A percentile compares a stretch with the other conserved stretches of the same genome.
Conservation (phyloP, 2,888 invertebrate species). For the Dusona sp. region DNA sequence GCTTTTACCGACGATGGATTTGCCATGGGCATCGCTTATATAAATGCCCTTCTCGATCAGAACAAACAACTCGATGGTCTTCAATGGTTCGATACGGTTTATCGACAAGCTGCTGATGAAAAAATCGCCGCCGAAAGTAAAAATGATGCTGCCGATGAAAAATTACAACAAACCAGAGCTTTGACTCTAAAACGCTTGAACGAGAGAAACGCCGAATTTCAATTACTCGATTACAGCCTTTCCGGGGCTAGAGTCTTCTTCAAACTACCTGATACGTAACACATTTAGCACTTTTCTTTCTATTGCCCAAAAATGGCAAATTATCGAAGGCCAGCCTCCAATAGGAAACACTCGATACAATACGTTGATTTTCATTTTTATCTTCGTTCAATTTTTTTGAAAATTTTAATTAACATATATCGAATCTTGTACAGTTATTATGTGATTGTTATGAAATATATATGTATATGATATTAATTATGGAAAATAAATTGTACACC, state of each 20-base stretch:
- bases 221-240: conserved; percentile 95
- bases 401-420: background rate
- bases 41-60: conserved; percentile 95
- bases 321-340: background rate
- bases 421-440: conserved; percentile 54
- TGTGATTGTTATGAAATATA: conserved; percentile 39
- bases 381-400: conserved; percentile 25
- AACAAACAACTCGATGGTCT: conserved; percentile 93
- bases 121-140: conserved; percentile 86
- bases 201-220: conserved; percentile 89
- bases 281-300: background rate
- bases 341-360: background rate
- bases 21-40: conserved; percentile 97
- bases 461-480: conserved; percentile 50
- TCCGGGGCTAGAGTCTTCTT: conserved; percentile 98
- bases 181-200: conserved; percentile 93
- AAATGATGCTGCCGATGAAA: conserved; percentile 90
- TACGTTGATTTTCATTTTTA: background rate
- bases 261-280: conserved; percentile 85
- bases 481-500: conserved; percentile 25
- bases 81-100: conserved; percentile 97
- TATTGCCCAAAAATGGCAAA: background rate
- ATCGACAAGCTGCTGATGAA: conserved; percentile 90
- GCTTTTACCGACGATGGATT: conserved; percentile 99
- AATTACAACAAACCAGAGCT: conserved; percentile 96